Base-by-base conservation (phyloP, 2,888 invertebrate genomes). In the Phalangium opilio region DNA sequence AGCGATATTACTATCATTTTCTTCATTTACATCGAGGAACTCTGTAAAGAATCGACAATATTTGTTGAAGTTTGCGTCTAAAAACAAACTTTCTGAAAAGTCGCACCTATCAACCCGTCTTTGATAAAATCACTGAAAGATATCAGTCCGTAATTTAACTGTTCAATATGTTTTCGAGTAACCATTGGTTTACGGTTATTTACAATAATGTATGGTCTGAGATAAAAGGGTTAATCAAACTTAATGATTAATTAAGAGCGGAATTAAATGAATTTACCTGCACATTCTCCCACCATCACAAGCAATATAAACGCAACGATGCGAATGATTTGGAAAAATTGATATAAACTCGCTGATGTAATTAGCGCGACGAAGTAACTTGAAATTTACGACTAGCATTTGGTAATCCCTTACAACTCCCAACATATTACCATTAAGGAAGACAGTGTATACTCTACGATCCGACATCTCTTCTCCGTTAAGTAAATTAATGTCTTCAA, bases 21-120 rank as follows among this genome's bases (percentile, higher is more conserved):
- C 91, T 70, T 98, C 98, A 64, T 98, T 98, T 1, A 98, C 98
- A 70, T 99, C 98, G 52, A 98, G 71, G 67, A 90, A 98, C 64
- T 98, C 98, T 39, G 98, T 8, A 27, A 7, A 27, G 27, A 27
- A 27, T 27, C n/a, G n/a, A n/a, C n/a, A n/a, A n/a, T n/a, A n/a
- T n/a, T n/a, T n/a, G n/a, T n/a, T n/a, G n/a, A n/a, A n/a, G n/a
- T n/a, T n/a, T n/a, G n/a, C n/a, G n/a, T n/a, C n/a, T n/a, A n/a
- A n/a, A n/a, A n/a, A n/a, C n/a, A n/a, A n/a, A n/a, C n/a, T n/a
- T n/a, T n/a, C n/a, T n/a, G n/a, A n/a, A 27, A 27, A 27, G 27
- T 27, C 27, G 8, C n/a, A 27, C 27, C 27, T 17, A 38, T 19
- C 2, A 93, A 69, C 63, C 90, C 96, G 60, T 89, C 85, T 57